phyloP scores from a whole-genome alignment of 2,797 vertebrate species.

The Caiman crocodilus region DNA sequence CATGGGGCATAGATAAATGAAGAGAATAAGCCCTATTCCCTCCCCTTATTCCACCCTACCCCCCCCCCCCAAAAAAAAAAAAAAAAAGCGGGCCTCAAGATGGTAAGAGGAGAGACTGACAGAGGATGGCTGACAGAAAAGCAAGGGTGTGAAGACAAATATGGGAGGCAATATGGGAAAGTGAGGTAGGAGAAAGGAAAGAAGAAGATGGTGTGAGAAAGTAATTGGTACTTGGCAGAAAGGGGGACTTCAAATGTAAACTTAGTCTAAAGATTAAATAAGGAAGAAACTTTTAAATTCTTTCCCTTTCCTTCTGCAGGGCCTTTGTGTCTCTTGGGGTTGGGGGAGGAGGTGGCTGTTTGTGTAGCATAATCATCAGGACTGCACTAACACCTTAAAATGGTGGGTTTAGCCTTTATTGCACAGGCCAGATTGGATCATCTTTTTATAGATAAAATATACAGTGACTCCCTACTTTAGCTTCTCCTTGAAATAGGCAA shows the following conservation, averaged over 20 bases:
- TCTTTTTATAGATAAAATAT: background rate
- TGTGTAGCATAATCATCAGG: background rate
- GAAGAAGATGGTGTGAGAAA: background rate
- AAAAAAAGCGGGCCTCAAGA: background rate
- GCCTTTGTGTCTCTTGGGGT: background rate
- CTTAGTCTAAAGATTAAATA: background rate
- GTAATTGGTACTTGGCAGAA: background rate
- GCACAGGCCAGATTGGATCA: background rate
- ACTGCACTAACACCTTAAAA: background rate
- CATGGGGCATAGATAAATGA: background rate
- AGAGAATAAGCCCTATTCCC: background rate
- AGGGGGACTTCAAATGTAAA: background rate
- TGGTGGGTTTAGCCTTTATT: background rate
- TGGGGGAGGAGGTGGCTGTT: background rate
- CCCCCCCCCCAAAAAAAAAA: too few species aligned
- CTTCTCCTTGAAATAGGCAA: background rate
- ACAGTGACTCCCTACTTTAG: background rate
- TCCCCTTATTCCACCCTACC: too few species aligned
- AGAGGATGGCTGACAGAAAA: background rate
- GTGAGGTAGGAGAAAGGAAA: background rate
- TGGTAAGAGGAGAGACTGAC: background rate
- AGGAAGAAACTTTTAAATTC: background rate
- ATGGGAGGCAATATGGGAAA: background rate
- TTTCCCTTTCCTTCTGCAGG: background rate
- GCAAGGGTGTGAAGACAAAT: background rate